Conservation (phyloP, 2,113 vertebrate genomes). For the Clarias batrachus region DNA sequence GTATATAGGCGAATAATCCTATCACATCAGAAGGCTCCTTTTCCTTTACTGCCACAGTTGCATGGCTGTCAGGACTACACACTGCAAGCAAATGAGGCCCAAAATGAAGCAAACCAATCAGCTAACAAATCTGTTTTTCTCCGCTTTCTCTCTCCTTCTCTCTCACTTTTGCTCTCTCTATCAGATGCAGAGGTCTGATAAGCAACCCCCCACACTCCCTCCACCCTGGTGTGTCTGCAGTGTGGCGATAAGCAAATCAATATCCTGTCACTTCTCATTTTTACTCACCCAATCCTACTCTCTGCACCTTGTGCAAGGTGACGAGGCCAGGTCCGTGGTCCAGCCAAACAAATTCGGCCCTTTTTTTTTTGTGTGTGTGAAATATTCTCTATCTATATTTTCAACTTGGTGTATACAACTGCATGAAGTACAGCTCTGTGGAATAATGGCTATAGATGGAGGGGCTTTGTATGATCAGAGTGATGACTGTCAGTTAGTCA, state of each 20-base stretch:
- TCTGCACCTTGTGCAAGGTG: slow-evolving; percentile 76
- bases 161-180: slow-evolving; percentile 64
- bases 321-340: slow-evolving; percentile 69
- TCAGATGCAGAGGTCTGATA: slow-evolving; percentile 75
- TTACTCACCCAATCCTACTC: slow-evolving; percentile 76
- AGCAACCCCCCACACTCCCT: slow-evolving; percentile 70
- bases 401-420: slow-evolving; percentile 19
- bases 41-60: slow-evolving; percentile 66
- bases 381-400: slow-evolving; percentile 63
- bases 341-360: slow-evolving; percentile 64
- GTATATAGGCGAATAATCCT: slow-evolving; percentile 57
- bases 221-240: slow-evolving; percentile 78
- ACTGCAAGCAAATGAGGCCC: slow-evolving; percentile 69
- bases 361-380: slow-evolving; percentile 44
- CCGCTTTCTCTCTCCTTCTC: slow-evolving; percentile 57
- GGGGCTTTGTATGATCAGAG: slow-evolving; percentile 23
- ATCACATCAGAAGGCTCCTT: slow-evolving; percentile 46
- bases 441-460: slow-evolving; percentile 46
- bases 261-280: slow-evolving; percentile 83
- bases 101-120: slow-evolving; percentile 75
- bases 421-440: slow-evolving; percentile 17
- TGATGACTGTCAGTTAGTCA: slow-evolving; percentile 35
- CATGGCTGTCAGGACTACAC: slow-evolving; percentile 65
- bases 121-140: slow-evolving; percentile 68
- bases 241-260: slow-evolving; percentile 81